Conservation (phyloP, 1,140 invertebrate species). For the Sitophilus oryzae region DNA sequence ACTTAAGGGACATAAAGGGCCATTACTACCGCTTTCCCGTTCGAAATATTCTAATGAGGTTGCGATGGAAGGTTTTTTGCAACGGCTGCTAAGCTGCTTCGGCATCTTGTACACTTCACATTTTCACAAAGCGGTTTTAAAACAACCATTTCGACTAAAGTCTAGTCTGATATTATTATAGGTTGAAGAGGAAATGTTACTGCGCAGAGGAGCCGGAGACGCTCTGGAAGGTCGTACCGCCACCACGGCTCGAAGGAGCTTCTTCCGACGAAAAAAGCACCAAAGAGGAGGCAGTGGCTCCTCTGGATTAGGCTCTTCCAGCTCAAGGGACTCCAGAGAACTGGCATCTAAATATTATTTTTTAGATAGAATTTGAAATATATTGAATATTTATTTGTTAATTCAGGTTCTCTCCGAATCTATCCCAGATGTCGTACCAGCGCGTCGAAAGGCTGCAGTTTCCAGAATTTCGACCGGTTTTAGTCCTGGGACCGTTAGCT, state of each 20-base stretch:
- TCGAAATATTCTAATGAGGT: no score
- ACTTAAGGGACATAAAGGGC: no score
- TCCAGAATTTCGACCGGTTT: conserved; percentile 79
- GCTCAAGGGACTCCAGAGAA: conserved; percentile 76
- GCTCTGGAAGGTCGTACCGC: conserved; percentile 36
- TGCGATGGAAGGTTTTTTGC: no score
- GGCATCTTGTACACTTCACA: no score
- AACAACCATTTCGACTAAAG: no score
- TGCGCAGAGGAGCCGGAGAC: conserved; percentile 70
- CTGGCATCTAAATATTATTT: conserved; percentile 86
- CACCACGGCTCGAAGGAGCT: conserved; percentile 78
- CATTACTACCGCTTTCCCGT: no score
- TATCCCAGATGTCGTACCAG: conserved; percentile 77
- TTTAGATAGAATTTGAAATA: no score
- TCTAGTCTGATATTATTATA: no score
- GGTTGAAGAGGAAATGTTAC: conserved; percentile 78
- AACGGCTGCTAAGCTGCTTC: no score
- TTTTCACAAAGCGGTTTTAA: no score
- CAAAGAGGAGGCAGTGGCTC: conserved; percentile 49
- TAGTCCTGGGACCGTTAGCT: conserved; percentile 84
- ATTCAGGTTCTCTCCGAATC: conserved; percentile 60
- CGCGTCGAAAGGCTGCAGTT: conserved; percentile 86
- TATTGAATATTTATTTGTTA: no score
- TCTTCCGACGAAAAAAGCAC: conserved; percentile 87
- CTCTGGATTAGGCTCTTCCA: conserved; percentile 45